A percentile compares a stretch with the other conserved stretches of the same genome.
Conservation (phyloP, 2,888 invertebrate genomes). For the Epirrhoe alternata region DNA sequence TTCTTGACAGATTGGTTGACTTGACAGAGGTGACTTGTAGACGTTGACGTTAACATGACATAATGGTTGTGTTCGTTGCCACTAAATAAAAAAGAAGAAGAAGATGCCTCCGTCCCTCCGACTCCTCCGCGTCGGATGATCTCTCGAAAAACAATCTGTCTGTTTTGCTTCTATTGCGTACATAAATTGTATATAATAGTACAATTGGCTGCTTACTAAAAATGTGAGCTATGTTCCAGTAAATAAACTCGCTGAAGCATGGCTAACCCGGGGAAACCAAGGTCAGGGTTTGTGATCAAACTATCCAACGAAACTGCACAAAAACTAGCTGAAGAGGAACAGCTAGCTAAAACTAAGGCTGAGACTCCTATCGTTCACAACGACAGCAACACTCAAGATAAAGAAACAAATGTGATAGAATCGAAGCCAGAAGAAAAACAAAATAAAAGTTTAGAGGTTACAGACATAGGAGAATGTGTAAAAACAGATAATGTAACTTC, state of each 20-base stretch:
- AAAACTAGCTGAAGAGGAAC: constrained; percentile 72
- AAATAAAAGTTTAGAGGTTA: constrained; percentile 26
- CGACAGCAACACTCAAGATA: not conserved
- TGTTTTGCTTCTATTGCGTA: too few species aligned
- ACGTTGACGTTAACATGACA: too few species aligned
- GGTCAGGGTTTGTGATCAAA: constrained; percentile 79
- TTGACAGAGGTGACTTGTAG: too few species aligned
- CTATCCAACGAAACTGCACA: constrained; percentile 77
- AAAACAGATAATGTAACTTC: constrained; percentile 9
- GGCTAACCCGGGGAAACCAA: constrained; percentile 66
- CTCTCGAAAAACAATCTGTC: too few species aligned
- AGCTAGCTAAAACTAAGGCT: constrained; percentile 49
- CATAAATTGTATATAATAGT: too few species aligned
- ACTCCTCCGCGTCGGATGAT: too few species aligned
- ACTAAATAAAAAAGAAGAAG: too few species aligned
- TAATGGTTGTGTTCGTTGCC: too few species aligned
- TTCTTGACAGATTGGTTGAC: too few species aligned
- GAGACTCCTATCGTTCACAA: constrained; percentile 27
- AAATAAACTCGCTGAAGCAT: constrained; percentile 47
- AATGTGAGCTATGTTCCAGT: constrained; percentile 8
- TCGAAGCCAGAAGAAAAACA: constrained; percentile 19
- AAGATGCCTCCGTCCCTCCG: too few species aligned
- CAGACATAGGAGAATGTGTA: constrained; percentile 10
- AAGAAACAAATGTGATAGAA: constrained; percentile 1
- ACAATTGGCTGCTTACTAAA: not conserved